A percentile compares a stretch with the other conserved stretches of the same genome.
phyloP scores from a whole-genome alignment of 53 echinoderm and acorn worm species.

The Apostichopus leukothele region DNA sequence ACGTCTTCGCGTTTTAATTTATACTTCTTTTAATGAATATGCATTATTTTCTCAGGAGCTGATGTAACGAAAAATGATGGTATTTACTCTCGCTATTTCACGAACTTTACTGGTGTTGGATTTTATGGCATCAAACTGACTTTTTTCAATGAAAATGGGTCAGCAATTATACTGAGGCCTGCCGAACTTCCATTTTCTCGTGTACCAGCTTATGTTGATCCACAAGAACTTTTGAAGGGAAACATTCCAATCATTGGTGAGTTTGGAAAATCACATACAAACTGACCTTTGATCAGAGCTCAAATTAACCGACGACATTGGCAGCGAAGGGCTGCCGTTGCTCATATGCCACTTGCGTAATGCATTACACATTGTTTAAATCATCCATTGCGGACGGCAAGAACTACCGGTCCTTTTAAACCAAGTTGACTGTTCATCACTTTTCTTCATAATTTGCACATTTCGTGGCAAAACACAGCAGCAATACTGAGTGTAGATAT shows the following conservation, averaged over 20 bases:
- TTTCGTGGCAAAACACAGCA: too few species aligned
- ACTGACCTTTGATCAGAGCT: too few species aligned
- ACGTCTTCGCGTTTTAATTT: too few species aligned
- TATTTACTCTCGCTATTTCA: slow-evolving; percentile 60
- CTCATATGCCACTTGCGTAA: too few species aligned
- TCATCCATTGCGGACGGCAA: too few species aligned
- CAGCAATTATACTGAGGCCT: slow-evolving; percentile 41
- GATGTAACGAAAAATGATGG: slow-evolving; percentile 73
- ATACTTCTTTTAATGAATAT: not conserved
- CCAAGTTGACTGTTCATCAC: too few species aligned
- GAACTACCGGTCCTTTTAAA: too few species aligned
- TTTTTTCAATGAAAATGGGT: slow-evolving; percentile 53
- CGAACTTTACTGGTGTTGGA: slow-evolving; percentile 54
- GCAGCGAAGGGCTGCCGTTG: too few species aligned
- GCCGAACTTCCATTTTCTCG: not conserved
- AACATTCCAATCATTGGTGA: slow-evolving; percentile 25
- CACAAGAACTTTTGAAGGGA: slow-evolving; percentile 20
- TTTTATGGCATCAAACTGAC: slow-evolving; percentile 56
- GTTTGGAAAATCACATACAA: not conserved
- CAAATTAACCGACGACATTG: too few species aligned
- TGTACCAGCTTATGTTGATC: not conserved
- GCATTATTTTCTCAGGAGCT: slow-evolving; percentile 43
- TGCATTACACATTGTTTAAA: too few species aligned
- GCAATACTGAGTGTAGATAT: too few species aligned
- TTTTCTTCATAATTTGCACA: too few species aligned